phyloP scores from a whole-genome alignment of 2,797 vertebrate species.

The Urocyon cinereoargenteus region DNA sequence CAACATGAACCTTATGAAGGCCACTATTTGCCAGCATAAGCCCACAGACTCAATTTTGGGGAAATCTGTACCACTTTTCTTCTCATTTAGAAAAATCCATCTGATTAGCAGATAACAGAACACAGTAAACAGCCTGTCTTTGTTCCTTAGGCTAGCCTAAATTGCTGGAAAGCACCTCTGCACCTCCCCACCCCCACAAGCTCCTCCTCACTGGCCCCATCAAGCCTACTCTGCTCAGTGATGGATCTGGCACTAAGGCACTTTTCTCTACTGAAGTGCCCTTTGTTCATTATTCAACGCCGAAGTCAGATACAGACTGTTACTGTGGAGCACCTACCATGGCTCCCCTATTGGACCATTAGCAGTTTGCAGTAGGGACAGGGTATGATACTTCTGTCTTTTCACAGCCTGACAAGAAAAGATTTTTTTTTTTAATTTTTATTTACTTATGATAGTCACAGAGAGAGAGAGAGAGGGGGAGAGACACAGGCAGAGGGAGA shows the following conservation, averaged over 20 bases:
- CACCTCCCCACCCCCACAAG: neutral
- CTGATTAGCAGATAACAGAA: conserved; percentile 61
- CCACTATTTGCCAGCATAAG: neutral
- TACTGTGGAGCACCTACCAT: neutral
- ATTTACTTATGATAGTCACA: too few species aligned
- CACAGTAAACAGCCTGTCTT: neutral
- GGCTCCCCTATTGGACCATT: neutral
- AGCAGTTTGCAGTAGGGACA: neutral
- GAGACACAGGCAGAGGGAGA: too few species aligned
- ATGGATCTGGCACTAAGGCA: neutral
- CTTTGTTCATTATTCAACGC: neutral
- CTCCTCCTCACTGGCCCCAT: neutral
- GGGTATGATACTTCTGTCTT: neutral
- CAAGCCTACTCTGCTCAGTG: neutral
- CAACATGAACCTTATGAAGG: conserved; percentile 23
- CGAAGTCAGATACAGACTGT: neutral
- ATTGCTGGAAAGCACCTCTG: conserved; percentile 55
- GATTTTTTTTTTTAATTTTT: too few species aligned
- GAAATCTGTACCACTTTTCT: conserved; percentile 62
- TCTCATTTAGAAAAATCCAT: conserved; percentile 69
- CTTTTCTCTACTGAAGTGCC: neutral
- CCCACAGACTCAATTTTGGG: conserved; percentile 42
- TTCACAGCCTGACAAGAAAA: neutral
- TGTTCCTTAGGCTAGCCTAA: neutral
- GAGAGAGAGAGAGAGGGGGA: too few species aligned